Evolutionary conservation across 2,888 invertebrate genomes (phyloP).

Genomic region (Dugesia japonica): DNA sequence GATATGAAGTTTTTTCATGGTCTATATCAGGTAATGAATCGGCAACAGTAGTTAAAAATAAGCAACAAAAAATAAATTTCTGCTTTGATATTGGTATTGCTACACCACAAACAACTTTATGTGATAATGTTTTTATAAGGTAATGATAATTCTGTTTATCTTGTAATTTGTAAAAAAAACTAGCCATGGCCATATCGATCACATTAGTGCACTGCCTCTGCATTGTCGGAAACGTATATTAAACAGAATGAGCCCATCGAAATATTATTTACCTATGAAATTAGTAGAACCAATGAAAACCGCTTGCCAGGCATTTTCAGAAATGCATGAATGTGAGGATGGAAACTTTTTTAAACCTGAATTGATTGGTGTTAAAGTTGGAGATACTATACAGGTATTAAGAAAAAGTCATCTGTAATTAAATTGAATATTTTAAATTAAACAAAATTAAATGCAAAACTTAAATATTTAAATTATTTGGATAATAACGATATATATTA

Average conservation of each 20-base stretch:
- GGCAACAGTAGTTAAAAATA: not conserved
- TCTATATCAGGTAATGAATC: not conserved
- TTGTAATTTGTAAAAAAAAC: not conserved
- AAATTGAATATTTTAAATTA: no score
- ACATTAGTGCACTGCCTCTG: slow-evolving; percentile 39
- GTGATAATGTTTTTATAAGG: not conserved
- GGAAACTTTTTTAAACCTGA: slow-evolving; percentile 36
- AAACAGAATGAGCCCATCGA: slow-evolving; percentile 38
- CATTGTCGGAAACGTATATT: slow-evolving; percentile 40
- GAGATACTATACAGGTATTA: slow-evolving; percentile 36
- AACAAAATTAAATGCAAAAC: no score
- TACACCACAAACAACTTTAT: not conserved
- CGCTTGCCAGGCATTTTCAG: slow-evolving; percentile 37
- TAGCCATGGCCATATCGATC: slow-evolving; percentile 43
- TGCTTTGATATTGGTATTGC: not conserved
- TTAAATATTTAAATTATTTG: no score
- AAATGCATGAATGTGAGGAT: slow-evolving; percentile 37
- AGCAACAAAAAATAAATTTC: not conserved
- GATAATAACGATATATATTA: no score
- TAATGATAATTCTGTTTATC: not conserved
- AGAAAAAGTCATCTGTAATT: no score
- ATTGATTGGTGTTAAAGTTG: slow-evolving; percentile 37
- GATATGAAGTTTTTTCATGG: not conserved
- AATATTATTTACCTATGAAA: slow-evolving; percentile 40
- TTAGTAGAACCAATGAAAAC: slow-evolving; percentile 38